These are phyloP conservation scores for Nephrocerus scutellatus DNA, from an alignment of 2,888 invertebrate species.

Conservation along the genomic window DNA sequence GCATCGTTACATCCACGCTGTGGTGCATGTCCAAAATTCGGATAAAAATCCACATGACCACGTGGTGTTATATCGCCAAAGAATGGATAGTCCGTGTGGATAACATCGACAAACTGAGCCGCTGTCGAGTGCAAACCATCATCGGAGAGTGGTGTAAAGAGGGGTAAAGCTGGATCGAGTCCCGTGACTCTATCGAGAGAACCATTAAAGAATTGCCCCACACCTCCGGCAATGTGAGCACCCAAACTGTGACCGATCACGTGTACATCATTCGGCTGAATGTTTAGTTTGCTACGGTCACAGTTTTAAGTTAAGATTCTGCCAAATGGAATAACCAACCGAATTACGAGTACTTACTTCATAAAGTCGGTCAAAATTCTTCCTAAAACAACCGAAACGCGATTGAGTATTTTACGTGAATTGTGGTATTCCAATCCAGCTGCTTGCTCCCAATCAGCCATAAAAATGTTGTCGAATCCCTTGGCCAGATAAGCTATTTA, in stretches of 20 bases:
- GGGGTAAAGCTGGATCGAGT: conserved; percentile 44
- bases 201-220: conserved; percentile 41
- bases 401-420: conserved; percentile 31
- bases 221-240: conserved; percentile 41
- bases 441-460: conserved; percentile 43
- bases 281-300: conserved; percentile 16
- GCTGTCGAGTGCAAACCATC: conserved; percentile 35
- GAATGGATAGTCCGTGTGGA: conserved; percentile 43
- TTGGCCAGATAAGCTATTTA: conserved; percentile 41
- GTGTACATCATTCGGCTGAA: conserved; percentile 30
- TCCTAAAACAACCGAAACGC: conserved; percentile 31
- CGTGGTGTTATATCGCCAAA: conserved; percentile 41
- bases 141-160: conserved; percentile 33
- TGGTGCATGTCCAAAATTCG: conserved; percentile 37
- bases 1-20: conserved; percentile 43
- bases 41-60: conserved; percentile 44
- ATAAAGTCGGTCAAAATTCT: conserved; percentile 33
- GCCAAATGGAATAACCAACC: background rate
- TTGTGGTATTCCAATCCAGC: conserved; percentile 35
- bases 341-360: conserved; percentile 21
- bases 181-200: conserved; percentile 40
- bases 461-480: conserved; percentile 34
- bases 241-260: conserved; percentile 45
- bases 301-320: background rate
- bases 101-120: conserved; percentile 42